Evolutionary conservation across 2,888 invertebrate genomes (phyloP), one percentile per base, ranked within the genome.

Genomic region (Anarsia innoxiella): DNA sequence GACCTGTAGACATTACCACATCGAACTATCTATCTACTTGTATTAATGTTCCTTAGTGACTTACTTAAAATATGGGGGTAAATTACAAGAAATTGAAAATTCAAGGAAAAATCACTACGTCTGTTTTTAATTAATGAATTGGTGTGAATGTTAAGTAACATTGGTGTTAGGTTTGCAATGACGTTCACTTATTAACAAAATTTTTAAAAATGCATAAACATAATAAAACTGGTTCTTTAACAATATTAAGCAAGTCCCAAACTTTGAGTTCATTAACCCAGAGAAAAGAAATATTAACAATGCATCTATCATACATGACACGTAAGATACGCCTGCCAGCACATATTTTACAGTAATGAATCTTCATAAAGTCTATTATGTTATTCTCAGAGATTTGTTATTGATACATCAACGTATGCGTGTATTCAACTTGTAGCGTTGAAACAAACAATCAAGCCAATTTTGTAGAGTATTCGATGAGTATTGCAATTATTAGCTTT

Each of bases 401-500:
- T n/a, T n/a, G 23, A 16, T 16, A 29, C 34, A 19, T 31, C 35
- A 23, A 26, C 12, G 12, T 19, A 10, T 36, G 39, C 39, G 36
- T 36, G 39, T 31, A 28, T 14, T 23, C 16, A 13, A 26, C 13
- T 12, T 23, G 26, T 34, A 34, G 34, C 31, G 27, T 34, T 34
- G 16, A 10, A 28, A 34, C 26, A 15, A 23, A 58, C 50, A 53
- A 53, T 56, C 48, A 47, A 44, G 41, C 48, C 48, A 34, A 53
- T 51, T 55, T 50, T 51, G 40, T 25, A 34, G 35, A 36, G 36
- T 37, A 37, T 26, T 53, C 58, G 56, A 48, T 53, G 50, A 59
- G 56, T 55, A 59, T 62, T 46, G 49, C 54, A 52, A 56, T 59
- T 51, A 50, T 46, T 42, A 53, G 69, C 73, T 76, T 75, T 76